phyloP scores from a whole-genome alignment of 2,797 vertebrate genomes.

The Lindbergichthys nudifrons region DNA sequence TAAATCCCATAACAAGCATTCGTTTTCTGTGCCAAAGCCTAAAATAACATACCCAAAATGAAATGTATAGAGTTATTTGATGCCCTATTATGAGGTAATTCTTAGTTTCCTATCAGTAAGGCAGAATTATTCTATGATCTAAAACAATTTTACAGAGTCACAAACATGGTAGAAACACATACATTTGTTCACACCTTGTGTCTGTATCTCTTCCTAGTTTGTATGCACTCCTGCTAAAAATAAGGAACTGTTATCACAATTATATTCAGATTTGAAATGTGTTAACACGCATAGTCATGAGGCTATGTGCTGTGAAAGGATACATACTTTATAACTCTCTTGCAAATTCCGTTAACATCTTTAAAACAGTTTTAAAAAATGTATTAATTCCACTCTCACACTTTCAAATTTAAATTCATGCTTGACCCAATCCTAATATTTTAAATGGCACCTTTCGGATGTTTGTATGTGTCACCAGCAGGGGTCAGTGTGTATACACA shows the following conservation, averaged over 20 bases:
- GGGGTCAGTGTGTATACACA: constrained; percentile 80
- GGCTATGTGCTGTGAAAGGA: background rate
- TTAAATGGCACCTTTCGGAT: constrained; percentile 9
- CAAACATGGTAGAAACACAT: background rate
- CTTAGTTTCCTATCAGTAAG: too few species aligned
- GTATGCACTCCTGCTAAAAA: background rate
- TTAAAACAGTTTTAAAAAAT: background rate
- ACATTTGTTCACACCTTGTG: background rate
- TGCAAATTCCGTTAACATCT: background rate
- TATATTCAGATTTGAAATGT: background rate
- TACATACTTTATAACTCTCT: background rate
- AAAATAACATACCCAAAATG: background rate
- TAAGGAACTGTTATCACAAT: background rate
- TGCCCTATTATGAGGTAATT: background rate
- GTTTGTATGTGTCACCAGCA: constrained; percentile 69
- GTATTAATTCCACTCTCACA: background rate
- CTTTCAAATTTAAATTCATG: background rate
- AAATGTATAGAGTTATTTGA: background rate
- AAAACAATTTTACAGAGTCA: background rate
- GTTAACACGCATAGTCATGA: background rate
- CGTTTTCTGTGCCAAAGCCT: background rate
- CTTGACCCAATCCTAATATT: background rate
- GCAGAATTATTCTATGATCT: background rate
- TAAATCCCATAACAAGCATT: constrained; percentile 4
- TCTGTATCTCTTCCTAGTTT: background rate